These are phyloP conservation scores for Paraplagusia blochii DNA, from an alignment of 2,113 vertebrate genomes.

Conservation along the genomic window DNA sequence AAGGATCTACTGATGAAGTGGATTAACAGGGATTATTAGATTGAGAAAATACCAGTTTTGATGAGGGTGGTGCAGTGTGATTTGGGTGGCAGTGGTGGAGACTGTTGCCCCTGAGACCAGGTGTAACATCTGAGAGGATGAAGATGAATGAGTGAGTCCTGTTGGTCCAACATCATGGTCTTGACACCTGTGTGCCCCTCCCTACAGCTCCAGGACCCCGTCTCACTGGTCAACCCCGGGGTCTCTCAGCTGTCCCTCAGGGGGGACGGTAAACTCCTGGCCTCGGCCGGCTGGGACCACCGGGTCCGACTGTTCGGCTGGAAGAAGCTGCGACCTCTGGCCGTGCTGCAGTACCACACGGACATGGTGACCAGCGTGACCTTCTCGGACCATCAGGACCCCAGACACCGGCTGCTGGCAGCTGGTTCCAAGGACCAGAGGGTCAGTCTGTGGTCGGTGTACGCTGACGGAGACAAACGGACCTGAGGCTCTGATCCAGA, in stretches of 20 bases:
- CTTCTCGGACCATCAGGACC: slow-evolving; percentile 79
- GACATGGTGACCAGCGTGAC: slow-evolving; percentile 81
- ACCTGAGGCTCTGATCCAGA: no score
- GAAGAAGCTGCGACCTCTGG: slow-evolving; percentile 87
- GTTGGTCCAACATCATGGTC: no score
- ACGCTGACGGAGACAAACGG: slow-evolving; percentile 70
- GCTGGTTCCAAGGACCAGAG: slow-evolving; percentile 90
- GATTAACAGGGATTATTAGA: no score
- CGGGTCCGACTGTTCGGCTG: slow-evolving; percentile 87
- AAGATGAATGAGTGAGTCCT: no score
- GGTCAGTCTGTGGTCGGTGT: slow-evolving; percentile 93
- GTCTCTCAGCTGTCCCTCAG: slow-evolving; percentile 84
- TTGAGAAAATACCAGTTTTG: no score
- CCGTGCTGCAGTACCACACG: slow-evolving; percentile 87
- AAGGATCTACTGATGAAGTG: no score
- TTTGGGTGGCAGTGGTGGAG: no score
- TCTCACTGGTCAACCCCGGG: slow-evolving; percentile 85
- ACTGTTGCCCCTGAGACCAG: no score
- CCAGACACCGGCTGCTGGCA: slow-evolving; percentile 80
- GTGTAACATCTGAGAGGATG: no score
- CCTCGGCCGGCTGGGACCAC: slow-evolving; percentile 91
- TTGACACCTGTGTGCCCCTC: neutral
- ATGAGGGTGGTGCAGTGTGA: no score
- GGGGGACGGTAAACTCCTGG: slow-evolving; percentile 84
- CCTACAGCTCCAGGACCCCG: slow-evolving; percentile 74